phyloP scores from a whole-genome alignment of 2,888 invertebrate genomes.

The Lasioglossum malachurum region DNA sequence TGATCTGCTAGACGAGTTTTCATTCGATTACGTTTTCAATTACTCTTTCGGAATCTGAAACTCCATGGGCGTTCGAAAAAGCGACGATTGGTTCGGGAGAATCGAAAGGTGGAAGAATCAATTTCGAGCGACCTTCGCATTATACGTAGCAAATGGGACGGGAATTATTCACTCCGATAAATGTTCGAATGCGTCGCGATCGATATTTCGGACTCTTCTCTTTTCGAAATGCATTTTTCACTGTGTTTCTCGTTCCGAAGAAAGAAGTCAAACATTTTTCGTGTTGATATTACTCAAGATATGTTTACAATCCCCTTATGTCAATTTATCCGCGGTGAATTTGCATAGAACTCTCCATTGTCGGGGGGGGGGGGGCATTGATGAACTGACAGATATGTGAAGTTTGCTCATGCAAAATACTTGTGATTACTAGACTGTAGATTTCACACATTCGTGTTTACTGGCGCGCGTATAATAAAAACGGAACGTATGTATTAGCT shows the following conservation, averaged over 20 bases:
- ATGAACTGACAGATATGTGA: neutral
- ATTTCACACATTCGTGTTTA: neutral
- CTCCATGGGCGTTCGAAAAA: neutral
- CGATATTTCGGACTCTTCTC: neutral
- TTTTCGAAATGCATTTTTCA: neutral
- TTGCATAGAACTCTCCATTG: neutral
- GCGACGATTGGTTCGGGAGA: neutral
- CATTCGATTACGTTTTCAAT: slow-evolving; percentile 23
- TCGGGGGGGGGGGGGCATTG: neutral
- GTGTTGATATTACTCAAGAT: neutral
- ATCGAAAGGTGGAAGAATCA: neutral
- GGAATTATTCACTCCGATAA: neutral
- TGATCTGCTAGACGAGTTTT: neutral
- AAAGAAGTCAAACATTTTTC: neutral
- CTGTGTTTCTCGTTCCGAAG: neutral
- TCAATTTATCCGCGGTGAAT: neutral
- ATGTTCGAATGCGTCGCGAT: neutral
- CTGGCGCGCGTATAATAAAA: neutral
- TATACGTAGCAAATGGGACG: neutral
- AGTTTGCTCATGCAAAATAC: neutral
- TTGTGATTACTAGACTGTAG: neutral
- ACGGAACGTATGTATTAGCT: neutral
- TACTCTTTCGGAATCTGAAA: slow-evolving; percentile 3
- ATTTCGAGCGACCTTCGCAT: neutral
- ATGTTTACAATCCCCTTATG: neutral